A percentile compares a stretch with the other conserved stretches of the same genome.
Conservation (phyloP, 2,888 invertebrate genomes). For the Ochropleura plecta region DNA sequence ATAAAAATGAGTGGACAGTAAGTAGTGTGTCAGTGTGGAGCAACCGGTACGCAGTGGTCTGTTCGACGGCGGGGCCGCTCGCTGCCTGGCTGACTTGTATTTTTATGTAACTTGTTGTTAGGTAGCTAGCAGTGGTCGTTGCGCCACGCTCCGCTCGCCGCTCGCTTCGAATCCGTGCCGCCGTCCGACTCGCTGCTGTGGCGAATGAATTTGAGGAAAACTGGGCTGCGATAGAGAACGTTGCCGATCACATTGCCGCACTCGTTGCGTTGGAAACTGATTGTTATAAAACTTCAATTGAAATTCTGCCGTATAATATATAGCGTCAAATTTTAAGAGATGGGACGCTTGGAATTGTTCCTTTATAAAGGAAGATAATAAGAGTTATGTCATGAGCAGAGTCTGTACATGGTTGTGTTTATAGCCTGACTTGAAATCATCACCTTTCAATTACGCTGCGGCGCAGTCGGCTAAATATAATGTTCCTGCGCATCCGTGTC, state of each 20-base stretch:
- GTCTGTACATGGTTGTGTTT: background rate
- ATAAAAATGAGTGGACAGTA: conserved; percentile 74
- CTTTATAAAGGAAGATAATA: background rate
- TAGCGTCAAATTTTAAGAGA: background rate
- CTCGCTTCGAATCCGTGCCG: conserved; percentile 63
- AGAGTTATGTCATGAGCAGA: background rate
- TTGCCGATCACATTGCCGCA: conserved; percentile 18
- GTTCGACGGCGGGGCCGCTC: conserved; percentile 46
- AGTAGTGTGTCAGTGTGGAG: conserved; percentile 70
- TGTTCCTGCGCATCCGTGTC: background rate
- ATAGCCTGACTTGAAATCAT: background rate
- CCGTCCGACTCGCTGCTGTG: conserved; percentile 52
- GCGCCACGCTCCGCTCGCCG: conserved; percentile 76
- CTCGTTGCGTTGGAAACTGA: conserved; percentile 25
- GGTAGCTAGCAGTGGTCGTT: conserved; percentile 68
- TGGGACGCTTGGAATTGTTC: background rate
- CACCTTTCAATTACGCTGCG: background rate
- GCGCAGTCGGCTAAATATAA: background rate
- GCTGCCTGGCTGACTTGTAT: conserved; percentile 76
- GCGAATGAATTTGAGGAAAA: conserved; percentile 71
- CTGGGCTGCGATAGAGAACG: conserved; percentile 60
- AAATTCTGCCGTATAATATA: background rate
- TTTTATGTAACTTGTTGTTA: conserved; percentile 85
- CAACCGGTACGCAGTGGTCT: conserved; percentile 78
- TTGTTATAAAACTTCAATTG: conserved; percentile 10